A percentile compares a stretch with the other conserved stretches of the same genome.
phyloP scores from a whole-genome alignment of 2,113 vertebrate species.

The Propithecus coquereli region DNA sequence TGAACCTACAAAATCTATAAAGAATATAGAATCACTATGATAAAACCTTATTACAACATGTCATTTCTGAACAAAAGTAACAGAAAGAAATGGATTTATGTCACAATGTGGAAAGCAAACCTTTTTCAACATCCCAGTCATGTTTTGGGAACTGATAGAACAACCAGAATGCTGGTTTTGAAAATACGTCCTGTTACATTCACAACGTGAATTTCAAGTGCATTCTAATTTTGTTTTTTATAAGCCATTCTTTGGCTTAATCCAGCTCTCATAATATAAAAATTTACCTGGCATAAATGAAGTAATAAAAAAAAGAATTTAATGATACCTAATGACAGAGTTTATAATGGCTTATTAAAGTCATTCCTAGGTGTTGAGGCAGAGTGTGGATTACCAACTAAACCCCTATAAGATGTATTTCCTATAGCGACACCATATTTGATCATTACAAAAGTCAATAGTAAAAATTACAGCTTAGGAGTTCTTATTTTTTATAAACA shows the following conservation, averaged over 20 bases:
- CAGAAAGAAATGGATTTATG: background rate
- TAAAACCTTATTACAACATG: background rate
- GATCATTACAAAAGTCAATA: background rate
- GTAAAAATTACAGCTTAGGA: background rate
- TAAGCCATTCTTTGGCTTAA: slow-evolving; percentile 27
- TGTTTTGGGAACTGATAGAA: background rate
- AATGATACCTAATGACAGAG: slow-evolving; percentile 25
- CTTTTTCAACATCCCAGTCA: background rate
- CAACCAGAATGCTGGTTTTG: background rate
- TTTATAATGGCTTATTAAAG: slow-evolving; percentile 30
- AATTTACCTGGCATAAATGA: slow-evolving; percentile 17
- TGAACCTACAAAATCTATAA: background rate
- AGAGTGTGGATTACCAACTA: background rate
- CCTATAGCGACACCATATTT: background rate
- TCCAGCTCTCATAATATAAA: slow-evolving; percentile 4
- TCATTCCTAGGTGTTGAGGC: background rate
- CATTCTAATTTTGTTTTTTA: background rate
- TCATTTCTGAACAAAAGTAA: background rate
- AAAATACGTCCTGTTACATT: background rate
- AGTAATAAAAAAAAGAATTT: background rate
- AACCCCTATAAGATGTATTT: background rate
- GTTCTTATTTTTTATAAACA: background rate
- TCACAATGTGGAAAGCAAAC: background rate
- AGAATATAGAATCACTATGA: background rate
- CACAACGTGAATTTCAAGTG: slow-evolving; percentile 5